A percentile compares a stretch with the other conserved stretches of the same genome.
Conservation (phyloP, 2,888 invertebrate genomes). For the Sesamia inferens region DNA sequence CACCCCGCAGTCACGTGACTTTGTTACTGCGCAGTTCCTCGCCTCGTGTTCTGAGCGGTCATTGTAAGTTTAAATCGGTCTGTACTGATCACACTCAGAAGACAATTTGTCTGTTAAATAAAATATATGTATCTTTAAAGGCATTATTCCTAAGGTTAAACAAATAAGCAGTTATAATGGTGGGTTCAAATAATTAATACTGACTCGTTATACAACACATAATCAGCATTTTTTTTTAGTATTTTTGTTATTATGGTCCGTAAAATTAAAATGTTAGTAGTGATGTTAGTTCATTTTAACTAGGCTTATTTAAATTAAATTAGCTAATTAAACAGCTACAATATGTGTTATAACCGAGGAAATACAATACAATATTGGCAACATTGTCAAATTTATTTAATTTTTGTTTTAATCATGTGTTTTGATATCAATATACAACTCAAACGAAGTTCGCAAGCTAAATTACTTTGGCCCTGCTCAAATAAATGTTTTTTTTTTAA, state of each 20-base stretch:
- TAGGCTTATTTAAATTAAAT: neutral
- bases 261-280: constrained; percentile 29
- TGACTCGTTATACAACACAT: constrained; percentile 10
- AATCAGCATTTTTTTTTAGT: constrained; percentile 14
- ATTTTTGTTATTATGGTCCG: constrained; percentile 11
- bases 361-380: too few relatives aligned
- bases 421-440: too few relatives aligned
- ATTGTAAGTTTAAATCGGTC: neutral
- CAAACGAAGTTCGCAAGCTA: neutral
- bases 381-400: too few relatives aligned
- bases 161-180: constrained; percentile 23
- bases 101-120: constrained; percentile 2
- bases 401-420: too few relatives aligned
- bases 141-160: neutral
- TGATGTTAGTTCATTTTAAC: constrained; percentile 3
- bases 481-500: neutral
- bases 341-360: too few relatives aligned
- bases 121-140: constrained; percentile 25
- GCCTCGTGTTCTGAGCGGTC: neutral
- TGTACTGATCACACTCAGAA: neutral
- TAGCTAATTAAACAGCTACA: too few relatives aligned
- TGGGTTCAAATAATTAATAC: constrained; percentile 44
- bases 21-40: neutral
- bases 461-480: neutral
- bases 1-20: neutral